phyloP scores from a whole-genome alignment of 2,888 invertebrate genomes.

The Cosmorhoe ocellata region DNA sequence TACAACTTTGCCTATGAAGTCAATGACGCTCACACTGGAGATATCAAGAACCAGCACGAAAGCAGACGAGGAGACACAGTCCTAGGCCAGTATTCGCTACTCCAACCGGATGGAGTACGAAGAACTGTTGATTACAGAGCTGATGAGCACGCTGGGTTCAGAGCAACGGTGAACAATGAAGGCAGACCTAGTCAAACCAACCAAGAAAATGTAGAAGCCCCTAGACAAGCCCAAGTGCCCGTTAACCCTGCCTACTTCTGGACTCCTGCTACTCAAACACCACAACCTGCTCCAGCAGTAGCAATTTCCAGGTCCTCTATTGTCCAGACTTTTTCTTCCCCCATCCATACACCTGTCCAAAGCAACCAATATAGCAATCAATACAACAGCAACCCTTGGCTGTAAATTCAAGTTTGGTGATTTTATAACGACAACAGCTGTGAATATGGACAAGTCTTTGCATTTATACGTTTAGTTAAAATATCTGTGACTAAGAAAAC shows the following conservation, averaged over 20 bases:
- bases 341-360: slow-evolving; percentile 21
- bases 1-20: slow-evolving; percentile 82
- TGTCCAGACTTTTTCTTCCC: slow-evolving; percentile 52
- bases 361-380: slow-evolving; percentile 33
- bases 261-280: slow-evolving; percentile 37
- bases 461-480: slow-evolving; percentile 51
- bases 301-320: slow-evolving; percentile 61
- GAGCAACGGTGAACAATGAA: slow-evolving; percentile 77
- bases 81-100: slow-evolving; percentile 77
- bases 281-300: slow-evolving; percentile 49
- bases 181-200: slow-evolving; percentile 26
- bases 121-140: slow-evolving; percentile 82
- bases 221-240: slow-evolving; percentile 21
- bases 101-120: slow-evolving; percentile 79
- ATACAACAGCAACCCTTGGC: slow-evolving; percentile 46
- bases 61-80: slow-evolving; percentile 76
- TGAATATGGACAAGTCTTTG: slow-evolving; percentile 48
- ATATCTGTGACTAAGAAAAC: slow-evolving; percentile 45
- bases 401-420: slow-evolving; percentile 36
- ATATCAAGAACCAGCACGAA: slow-evolving; percentile 80
- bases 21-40: slow-evolving; percentile 78
- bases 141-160: slow-evolving; percentile 78
- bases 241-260: slow-evolving; percentile 33
- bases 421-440: slow-evolving; percentile 14
- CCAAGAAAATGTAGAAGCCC: slow-evolving; percentile 12